A percentile compares a stretch with the other conserved stretches of the same genome.
Evolutionary conservation across 2,888 invertebrate species (phyloP).

Genomic region (Luffia ferchaultella): DNA sequence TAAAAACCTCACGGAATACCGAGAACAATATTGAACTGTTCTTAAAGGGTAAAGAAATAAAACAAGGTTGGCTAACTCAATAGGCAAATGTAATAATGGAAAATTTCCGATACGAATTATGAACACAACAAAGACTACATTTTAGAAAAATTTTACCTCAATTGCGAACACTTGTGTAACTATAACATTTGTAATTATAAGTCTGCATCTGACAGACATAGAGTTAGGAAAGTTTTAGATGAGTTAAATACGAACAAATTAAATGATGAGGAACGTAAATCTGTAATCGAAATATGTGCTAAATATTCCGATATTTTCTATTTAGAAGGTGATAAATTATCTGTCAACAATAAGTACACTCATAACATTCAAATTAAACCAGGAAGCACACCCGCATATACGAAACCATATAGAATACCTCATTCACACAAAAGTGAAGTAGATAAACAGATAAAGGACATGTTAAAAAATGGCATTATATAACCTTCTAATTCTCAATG

Average conservation of each 20-base stretch:
- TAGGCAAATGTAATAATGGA: no score
- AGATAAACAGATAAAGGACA: constrained; percentile 16
- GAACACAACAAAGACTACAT: no score
- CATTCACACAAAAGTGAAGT: constrained; percentile 16
- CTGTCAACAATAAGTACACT: constrained; percentile 21
- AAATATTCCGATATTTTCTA: constrained; percentile 26
- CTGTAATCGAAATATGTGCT: constrained; percentile 16
- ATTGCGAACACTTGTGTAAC: neutral
- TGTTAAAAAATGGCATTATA: constrained; percentile 17
- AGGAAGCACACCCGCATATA: constrained; percentile 13
- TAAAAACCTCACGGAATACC: neutral
- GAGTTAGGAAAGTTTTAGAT: neutral
- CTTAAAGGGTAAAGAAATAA: no score
- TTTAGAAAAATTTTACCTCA: neutral
- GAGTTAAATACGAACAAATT: constrained; percentile 14
- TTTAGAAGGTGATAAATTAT: constrained; percentile 21
- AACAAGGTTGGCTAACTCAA: no score
- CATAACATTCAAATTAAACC: constrained; percentile 25
- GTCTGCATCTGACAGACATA: constrained; percentile 7
- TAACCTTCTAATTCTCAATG: constrained; percentile 16
- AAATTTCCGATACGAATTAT: no score
- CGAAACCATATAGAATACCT: constrained; percentile 14
- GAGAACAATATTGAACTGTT: no score
- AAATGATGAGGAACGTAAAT: constrained; percentile 20
- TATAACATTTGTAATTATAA: neutral